Base-by-base conservation (phyloP, 2,113 vertebrate species). In the Uropsilus gracilis region DNA sequence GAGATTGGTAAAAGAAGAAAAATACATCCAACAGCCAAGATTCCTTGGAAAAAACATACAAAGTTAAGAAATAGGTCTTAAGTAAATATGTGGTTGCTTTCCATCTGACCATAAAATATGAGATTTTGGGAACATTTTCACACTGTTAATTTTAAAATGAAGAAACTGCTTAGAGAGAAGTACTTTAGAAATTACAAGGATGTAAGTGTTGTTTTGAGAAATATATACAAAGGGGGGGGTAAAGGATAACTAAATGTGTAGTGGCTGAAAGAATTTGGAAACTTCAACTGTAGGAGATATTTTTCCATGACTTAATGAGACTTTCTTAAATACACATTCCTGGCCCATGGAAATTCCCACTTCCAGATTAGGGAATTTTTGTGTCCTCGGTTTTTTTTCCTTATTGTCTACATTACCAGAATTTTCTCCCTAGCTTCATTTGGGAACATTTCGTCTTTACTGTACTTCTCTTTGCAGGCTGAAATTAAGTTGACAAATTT, bases 251-350 rank as follows among this genome's bases (percentile, higher is more conserved):
- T 87, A n/a, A 83, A 86, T 91, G 37, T 93, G 92, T 82, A 82
- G 32, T 76, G 32, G 42, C 84, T 78, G 37, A 61, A 97, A 96
- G 96, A 97, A 97, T 97, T 91, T 95, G 91, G 95, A 94, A 96
- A 93, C 76, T 97, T 86, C 53, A 82, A 73, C 75, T 80, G 53
- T 72, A 86, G 42, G 48, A 72, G 39, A 75, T 46, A 48, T 87
- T 96, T 97, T 97, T 96, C 96, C 94, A 95, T 96, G 96, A 95
- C 94, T 97, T 86, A 95, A 80, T 88, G 89, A 97, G 91, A 93
- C 75, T 80, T 94, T 89, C 84, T 85, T 93, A 96, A 91, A 87
- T 86, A 93, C 76, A 95, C 93, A 95, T 75, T 89, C 75, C 50
- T 92, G 39, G 48, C 12, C 69, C 71, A 55, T 87, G 94, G 91